Conservation (phyloP, 2,797 vertebrate genomes). For the Adrianichthys oophorus region DNA sequence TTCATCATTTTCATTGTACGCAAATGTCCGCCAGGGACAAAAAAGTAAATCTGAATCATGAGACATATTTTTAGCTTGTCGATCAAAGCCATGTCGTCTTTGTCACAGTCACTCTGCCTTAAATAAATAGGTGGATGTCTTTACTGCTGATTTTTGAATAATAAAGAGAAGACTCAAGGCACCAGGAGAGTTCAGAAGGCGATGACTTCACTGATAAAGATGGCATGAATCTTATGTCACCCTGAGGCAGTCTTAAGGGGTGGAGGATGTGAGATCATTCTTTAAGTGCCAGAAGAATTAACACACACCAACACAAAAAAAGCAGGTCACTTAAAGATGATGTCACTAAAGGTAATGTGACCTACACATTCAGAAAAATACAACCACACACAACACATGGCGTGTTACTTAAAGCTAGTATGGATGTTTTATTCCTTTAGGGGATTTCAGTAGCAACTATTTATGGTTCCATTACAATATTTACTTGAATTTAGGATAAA, state of each 20-base stretch:
- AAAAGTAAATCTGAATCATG: too few species aligned
- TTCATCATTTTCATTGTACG: too few species aligned
- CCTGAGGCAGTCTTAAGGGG: slow-evolving; percentile 4
- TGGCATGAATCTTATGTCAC: slow-evolving; percentile 41
- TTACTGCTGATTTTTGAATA: slow-evolving; percentile 34
- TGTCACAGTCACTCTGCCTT: slow-evolving; percentile 4
- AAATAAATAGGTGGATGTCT: slow-evolving; percentile 30
- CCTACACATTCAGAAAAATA: too few species aligned
- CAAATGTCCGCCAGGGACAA: too few species aligned
- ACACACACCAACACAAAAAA: not conserved
- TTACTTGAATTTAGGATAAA: too few species aligned
- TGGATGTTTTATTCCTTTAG: too few species aligned
- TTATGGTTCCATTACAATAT: too few species aligned
- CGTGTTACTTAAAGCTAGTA: too few species aligned
- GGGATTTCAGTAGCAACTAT: too few species aligned
- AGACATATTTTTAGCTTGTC: slow-evolving; percentile 8
- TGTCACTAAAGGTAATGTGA: too few species aligned
- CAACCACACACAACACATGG: too few species aligned
- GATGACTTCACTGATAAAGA: slow-evolving; percentile 49
- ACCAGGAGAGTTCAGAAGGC: slow-evolving; percentile 17
- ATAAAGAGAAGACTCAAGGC: slow-evolving; percentile 30
- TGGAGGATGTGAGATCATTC: not conserved
- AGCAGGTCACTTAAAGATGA: too few species aligned
- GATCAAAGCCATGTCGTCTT: not conserved
- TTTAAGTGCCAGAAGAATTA: not conserved